These are phyloP conservation scores for Propithecus perrieri DNA, from an alignment of 2,797 vertebrate species.

Conservation along the genomic window DNA sequence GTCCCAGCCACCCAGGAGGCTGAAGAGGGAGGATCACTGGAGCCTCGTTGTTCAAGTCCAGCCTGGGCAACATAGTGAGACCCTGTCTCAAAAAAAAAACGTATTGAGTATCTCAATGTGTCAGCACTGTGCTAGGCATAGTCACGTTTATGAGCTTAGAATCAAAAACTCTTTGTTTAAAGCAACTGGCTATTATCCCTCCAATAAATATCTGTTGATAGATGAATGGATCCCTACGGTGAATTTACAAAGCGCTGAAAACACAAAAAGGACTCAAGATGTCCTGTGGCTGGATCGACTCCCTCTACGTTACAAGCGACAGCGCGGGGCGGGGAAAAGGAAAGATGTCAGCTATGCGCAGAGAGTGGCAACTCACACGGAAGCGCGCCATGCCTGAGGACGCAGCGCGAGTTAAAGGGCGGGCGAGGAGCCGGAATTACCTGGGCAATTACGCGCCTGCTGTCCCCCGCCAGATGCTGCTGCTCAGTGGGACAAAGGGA, in stretches of 20 bases:
- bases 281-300: not conserved
- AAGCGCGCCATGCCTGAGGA: not conserved
- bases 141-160: not conserved
- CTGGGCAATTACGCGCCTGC: slow-evolving; percentile 46
- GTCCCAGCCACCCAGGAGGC: not conserved
- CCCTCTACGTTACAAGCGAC: not conserved
- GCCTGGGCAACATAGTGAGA: not conserved
- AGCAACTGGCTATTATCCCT: not conserved
- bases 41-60: not conserved
- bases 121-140: not conserved
- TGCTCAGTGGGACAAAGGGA: slow-evolving; percentile 44
- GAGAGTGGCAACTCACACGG: not conserved
- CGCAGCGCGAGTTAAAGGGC: slow-evolving; percentile 31
- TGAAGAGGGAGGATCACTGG: not conserved
- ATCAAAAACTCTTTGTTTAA: not conserved
- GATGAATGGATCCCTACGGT: not conserved
- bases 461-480: slow-evolving; percentile 50
- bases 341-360: not conserved
- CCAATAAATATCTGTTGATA: not conserved
- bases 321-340: not conserved
- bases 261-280: not conserved
- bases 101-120: not conserved
- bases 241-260: not conserved
- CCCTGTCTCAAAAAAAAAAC: not conserved
- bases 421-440: slow-evolving; percentile 63